phyloP scores from a whole-genome alignment of 2,888 invertebrate species.

The Diaprepes abbreviatus region DNA sequence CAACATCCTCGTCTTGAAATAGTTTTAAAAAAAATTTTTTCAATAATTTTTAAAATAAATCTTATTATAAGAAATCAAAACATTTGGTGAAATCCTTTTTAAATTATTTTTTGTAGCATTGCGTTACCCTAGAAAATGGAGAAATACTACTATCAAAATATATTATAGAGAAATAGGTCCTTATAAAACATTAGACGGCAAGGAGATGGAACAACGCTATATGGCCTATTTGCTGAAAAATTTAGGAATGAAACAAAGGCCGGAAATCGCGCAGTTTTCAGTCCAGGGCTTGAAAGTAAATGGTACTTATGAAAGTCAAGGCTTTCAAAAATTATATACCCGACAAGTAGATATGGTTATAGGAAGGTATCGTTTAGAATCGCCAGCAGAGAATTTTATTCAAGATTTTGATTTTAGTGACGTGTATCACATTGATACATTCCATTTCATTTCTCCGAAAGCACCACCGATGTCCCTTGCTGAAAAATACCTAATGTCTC shows the following conservation, averaged over 20 bases:
- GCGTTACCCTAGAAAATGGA: conserved; percentile 8
- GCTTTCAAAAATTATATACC: conserved; percentile 2
- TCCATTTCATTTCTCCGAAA: conserved; percentile 8
- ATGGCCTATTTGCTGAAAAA: background rate
- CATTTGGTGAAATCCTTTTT: too few relatives aligned
- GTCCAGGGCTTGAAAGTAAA: conserved; percentile 16
- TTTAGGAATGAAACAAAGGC: background rate
- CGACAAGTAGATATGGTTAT: background rate
- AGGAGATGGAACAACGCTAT: conserved; percentile 14
- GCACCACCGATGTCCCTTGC: background rate
- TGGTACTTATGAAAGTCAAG: conserved; percentile 18
- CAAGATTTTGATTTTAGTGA: conserved; percentile 17
- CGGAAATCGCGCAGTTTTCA: background rate
- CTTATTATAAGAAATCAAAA: too few relatives aligned
- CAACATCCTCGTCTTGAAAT: too few relatives aligned
- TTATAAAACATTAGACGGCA: background rate
- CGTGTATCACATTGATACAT: conserved; percentile 6
- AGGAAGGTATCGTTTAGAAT: background rate
- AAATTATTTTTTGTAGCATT: background rate
- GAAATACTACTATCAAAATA: conserved; percentile 13
- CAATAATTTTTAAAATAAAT: too few relatives aligned
- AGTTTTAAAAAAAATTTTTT: too few relatives aligned
- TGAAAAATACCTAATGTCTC: background rate
- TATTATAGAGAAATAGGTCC: conserved; percentile 4
- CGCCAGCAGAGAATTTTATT: too few relatives aligned